A percentile compares a stretch with the other conserved stretches of the same genome.
Evolutionary conservation across 2,888 invertebrate genomes (phyloP).

Genomic region (Subacronicta megacephala): DNA sequence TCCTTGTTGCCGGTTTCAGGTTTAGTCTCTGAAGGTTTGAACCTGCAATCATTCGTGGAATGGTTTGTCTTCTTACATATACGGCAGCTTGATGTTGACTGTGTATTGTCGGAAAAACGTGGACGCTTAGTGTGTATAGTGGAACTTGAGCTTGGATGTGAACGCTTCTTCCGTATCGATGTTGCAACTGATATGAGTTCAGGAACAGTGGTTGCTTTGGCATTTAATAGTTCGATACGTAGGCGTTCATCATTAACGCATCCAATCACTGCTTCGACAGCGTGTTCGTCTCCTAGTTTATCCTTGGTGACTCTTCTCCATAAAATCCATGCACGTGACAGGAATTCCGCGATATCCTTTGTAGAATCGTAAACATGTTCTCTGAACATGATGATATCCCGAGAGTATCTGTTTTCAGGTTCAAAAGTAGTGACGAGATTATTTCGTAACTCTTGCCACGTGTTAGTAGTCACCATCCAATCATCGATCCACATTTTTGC

Average conservation of each 20-base stretch:
- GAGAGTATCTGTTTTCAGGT: slow-evolving; percentile 59
- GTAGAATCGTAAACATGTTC: slow-evolving; percentile 53
- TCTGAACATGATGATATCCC: slow-evolving; percentile 52
- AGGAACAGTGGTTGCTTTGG: slow-evolving; percentile 47
- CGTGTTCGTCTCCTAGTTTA: slow-evolving; percentile 43
- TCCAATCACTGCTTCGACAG: slow-evolving; percentile 60
- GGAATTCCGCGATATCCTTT: slow-evolving; percentile 55
- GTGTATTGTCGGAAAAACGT: neutral
- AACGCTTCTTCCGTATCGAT: slow-evolving; percentile 39
- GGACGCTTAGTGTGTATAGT: too few species aligned
- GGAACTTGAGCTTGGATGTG: slow-evolving; percentile 9
- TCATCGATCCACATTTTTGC: slow-evolving; percentile 57
- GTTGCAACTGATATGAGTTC: slow-evolving; percentile 58
- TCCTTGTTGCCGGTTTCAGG: too few species aligned
- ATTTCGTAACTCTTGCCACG: slow-evolving; percentile 52
- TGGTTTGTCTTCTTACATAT: slow-evolving; percentile 33
- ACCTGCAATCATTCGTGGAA: too few species aligned
- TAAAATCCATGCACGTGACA: slow-evolving; percentile 56
- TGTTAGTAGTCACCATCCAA: slow-evolving; percentile 53
- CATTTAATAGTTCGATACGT: slow-evolving; percentile 54
- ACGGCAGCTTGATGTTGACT: slow-evolving; percentile 23
- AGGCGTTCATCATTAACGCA: slow-evolving; percentile 53
- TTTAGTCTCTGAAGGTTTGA: too few species aligned
- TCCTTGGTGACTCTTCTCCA: slow-evolving; percentile 57
- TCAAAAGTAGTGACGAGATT: slow-evolving; percentile 48